Evolutionary conservation across 2,888 invertebrate species (phyloP), one percentile per base, ranked within the genome.

Genomic region (Chaetogeoica ovagalla): DNA sequence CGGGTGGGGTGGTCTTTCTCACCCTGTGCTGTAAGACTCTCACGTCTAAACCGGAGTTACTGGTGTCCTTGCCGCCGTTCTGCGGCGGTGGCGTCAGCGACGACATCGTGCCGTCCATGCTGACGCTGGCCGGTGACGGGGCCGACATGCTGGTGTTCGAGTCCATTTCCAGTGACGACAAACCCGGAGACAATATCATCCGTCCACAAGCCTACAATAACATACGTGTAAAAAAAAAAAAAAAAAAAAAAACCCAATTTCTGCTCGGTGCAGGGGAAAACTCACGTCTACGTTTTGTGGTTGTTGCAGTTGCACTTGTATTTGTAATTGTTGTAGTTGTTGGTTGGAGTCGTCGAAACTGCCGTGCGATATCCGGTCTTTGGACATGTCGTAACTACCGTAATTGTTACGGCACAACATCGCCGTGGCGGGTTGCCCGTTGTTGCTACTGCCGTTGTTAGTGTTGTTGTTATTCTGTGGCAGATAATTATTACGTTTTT

Each of bases 11-110:
- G 77, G 68, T 70, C 82, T 81, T 75, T 75, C 93, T 94, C 93
- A 95, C 94, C 94, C 94, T 91, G 88, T 93, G 92, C 87, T 93
- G 94, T 87, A 94, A 91, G 88, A 93, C 90, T 87, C 89, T 89
- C 85, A 90, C 89, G 87, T 90, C 89, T 30, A 79, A 48, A 55
- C 63, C 75, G 59, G 73, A 79, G 37, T 81, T 68, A 39, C 81
- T 74, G 43, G 37, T 66, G 74, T 81, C 74, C 21, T 74, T 72
- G 73, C 74, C 76, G 48, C 74, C 76, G 48, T 82, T 82, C 13
- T 82, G 83, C 13, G 84, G 83, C 0, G 84, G 83, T 19, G 84
- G 83, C 13, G 84, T 83, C 11, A 84, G 82, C 55, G 84, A 84
- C 2, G 79, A 71, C 43, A 84, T 84, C 2, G 84, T 84, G 39